Evolutionary conservation across 2,113 vertebrate genomes (phyloP).

Genomic region (Mormyrus lacerda): DNA sequence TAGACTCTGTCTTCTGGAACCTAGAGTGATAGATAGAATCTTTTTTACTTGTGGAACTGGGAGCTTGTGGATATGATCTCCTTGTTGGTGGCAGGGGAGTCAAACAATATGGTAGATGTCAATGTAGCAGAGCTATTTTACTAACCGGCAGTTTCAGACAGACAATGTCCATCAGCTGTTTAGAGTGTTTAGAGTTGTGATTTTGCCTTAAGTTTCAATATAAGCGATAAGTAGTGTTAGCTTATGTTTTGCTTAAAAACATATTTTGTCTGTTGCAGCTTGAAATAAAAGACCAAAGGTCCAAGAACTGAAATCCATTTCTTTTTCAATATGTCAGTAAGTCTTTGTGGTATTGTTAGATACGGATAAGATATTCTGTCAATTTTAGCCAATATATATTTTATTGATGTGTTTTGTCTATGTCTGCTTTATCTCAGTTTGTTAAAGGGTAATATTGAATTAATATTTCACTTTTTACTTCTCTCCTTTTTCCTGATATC

Average conservation of each 20-base stretch:
- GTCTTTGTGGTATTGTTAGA: conserved; percentile 8
- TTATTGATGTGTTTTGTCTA: neutral
- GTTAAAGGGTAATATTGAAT: neutral
- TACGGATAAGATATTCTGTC: neutral
- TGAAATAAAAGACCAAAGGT: conserved; percentile 19
- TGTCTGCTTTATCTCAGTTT: neutral
- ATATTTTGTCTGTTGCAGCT: conserved; percentile 19
- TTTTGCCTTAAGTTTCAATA: neutral
- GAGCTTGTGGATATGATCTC: neutral
- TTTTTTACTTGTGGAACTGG: neutral
- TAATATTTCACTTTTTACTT: neutral
- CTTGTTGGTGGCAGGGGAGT: neutral
- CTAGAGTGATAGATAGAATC: neutral
- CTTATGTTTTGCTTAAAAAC: neutral
- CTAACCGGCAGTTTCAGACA: neutral
- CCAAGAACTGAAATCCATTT: conserved; percentile 12
- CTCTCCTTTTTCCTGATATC: neutral
- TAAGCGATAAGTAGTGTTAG: neutral
- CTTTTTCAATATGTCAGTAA: conserved; percentile 16
- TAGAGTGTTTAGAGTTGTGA: neutral
- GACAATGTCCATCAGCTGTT: neutral
- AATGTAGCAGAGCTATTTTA: neutral
- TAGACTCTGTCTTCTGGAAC: neutral
- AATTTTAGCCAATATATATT: neutral
- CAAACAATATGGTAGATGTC: neutral